phyloP scores from a whole-genome alignment of 2,797 vertebrate genomes.

The Silurus aristotelis region DNA sequence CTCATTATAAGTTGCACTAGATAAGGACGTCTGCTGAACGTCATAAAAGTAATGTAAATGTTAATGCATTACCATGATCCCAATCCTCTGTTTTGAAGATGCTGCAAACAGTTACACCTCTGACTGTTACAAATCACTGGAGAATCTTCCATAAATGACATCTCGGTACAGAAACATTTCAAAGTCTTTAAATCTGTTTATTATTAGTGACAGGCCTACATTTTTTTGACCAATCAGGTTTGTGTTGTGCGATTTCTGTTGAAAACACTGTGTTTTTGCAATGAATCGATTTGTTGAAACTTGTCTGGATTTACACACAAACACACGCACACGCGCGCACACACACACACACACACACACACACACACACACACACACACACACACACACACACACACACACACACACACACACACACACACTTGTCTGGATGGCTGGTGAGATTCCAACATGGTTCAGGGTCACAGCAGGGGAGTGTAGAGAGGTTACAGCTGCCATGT shows the following conservation, averaged over 20 bases:
- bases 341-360: conserved; percentile 53
- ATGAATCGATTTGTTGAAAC: conserved; percentile 47
- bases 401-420: conserved; percentile 53
- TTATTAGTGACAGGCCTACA: neutral
- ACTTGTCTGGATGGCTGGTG: conserved; percentile 52
- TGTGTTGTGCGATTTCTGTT: conserved; percentile 63
- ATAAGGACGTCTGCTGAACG: too few relatives aligned
- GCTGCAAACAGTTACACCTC: neutral
- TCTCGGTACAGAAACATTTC: neutral
- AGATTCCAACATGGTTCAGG: conserved; percentile 42
- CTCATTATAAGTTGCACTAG: too few relatives aligned
- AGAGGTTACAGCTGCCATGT: conserved; percentile 57
- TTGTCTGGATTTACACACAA: conserved; percentile 39
- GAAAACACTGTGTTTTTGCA: conserved; percentile 62
- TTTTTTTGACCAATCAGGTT: neutral
- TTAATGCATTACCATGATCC: too few relatives aligned
- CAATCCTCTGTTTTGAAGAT: neutral
- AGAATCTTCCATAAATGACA: neutral
- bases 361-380: conserved; percentile 55
- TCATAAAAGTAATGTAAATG: too few relatives aligned
- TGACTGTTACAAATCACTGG: too few relatives aligned
- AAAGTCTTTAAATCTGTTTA: neutral
- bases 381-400: conserved; percentile 49
- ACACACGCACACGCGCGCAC: conserved; percentile 53
- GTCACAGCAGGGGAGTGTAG: conserved; percentile 36